These are phyloP conservation scores for Chiridota heheva DNA, from an alignment of 35 echinoderm and acorn worm genomes.

Conservation along the genomic window DNA sequence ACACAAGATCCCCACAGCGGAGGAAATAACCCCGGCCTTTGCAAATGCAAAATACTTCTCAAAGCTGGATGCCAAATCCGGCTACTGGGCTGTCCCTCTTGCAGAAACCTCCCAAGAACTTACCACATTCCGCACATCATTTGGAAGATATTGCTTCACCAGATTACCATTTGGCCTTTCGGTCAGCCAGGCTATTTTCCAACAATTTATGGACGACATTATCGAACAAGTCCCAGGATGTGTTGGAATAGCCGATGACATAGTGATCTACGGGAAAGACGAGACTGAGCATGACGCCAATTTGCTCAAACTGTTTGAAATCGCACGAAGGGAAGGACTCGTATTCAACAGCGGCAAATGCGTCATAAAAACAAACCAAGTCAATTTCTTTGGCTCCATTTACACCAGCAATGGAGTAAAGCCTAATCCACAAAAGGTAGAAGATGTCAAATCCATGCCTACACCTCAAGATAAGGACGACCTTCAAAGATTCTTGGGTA, in stretches of 20 bases:
- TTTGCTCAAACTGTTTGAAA: conserved; percentile 16
- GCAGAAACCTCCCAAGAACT: conserved; percentile 14
- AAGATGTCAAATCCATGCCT: conserved; percentile 20
- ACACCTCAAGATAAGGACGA: conserved; percentile 37
- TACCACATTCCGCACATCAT: conserved; percentile 53
- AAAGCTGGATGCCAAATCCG: conserved; percentile 55
- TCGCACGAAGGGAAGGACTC: conserved; percentile 17
- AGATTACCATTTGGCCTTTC: conserved; percentile 47
- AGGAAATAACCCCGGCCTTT: conserved; percentile 42
- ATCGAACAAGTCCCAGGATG: conserved; percentile 12
- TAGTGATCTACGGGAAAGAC: conserved; percentile 8
- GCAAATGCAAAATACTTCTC: conserved; percentile 28
- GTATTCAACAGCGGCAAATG: conserved; percentile 58
- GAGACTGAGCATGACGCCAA: conserved; percentile 17
- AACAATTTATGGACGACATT: conserved; percentile 35
- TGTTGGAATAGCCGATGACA: conserved; percentile 51
- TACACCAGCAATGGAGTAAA: conserved; percentile 39
- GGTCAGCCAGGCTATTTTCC: conserved; percentile 44
- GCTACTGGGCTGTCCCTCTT: conserved; percentile 53
- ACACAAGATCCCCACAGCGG: conserved; percentile 42
- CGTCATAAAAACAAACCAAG: conserved; percentile 3
- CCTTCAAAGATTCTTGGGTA: conserved; percentile 48
- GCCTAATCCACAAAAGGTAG: conserved; percentile 39
- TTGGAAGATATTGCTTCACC: conserved; percentile 18
- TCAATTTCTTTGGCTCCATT: conserved; percentile 61